A percentile compares a stretch with the other conserved stretches of the same genome.
phyloP scores from a whole-genome alignment of 1,140 invertebrate species.

The Delia radicum region DNA sequence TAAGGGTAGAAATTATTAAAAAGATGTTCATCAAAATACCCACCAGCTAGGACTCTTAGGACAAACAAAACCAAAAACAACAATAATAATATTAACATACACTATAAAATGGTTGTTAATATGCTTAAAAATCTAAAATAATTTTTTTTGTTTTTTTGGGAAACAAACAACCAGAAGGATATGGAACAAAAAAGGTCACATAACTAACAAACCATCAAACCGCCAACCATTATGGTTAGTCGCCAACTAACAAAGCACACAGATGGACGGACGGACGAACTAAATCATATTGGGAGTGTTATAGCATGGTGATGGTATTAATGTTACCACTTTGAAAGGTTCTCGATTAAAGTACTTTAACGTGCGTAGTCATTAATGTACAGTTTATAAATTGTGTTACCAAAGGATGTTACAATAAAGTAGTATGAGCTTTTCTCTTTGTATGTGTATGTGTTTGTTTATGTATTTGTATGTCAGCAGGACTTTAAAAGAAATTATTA shows the following conservation, averaged over 20 bases:
- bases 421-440: not conserved
- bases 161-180: too few relatives aligned
- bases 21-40: too few relatives aligned
- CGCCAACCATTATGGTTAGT: not conserved
- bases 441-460: not conserved
- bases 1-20: not conserved
- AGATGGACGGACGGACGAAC: not conserved
- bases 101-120: too few relatives aligned
- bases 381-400: not conserved
- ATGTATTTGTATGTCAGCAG: not conserved
- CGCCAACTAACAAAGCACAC: not conserved
- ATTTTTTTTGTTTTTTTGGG: too few relatives aligned
- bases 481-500: too few relatives aligned
- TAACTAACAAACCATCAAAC: not conserved
- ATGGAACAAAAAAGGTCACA: not conserved
- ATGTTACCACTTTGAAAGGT: not conserved
- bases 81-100: not conserved
- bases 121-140: too few relatives aligned
- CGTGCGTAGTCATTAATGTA: constrained; percentile 10
- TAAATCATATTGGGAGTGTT: not conserved
- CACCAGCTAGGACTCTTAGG: too few relatives aligned
- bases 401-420: not conserved
- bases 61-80: not conserved
- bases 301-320: not conserved
- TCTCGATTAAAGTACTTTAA: not conserved